Evolutionary conservation across 2,113 vertebrate genomes (phyloP).

Genomic region (Hiodon alosoides): DNA sequence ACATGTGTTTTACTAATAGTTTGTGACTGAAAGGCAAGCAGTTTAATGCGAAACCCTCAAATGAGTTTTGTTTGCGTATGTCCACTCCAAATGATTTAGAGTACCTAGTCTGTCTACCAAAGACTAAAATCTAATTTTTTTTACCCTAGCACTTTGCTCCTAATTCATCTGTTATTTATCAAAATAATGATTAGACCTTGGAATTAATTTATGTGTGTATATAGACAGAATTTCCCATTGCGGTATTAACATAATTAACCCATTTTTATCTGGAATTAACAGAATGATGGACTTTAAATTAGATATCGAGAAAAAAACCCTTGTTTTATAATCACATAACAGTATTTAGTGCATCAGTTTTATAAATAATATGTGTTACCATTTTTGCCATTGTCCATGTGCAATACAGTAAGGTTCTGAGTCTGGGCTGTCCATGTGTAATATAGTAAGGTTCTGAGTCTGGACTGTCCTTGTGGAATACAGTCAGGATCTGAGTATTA

Average conservation of each 20-base stretch:
- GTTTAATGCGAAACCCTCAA: constrained; percentile 44
- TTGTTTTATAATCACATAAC: constrained; percentile 2
- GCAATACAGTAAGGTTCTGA: background rate
- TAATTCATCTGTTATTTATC: constrained; percentile 56
- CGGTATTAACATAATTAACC: constrained; percentile 60
- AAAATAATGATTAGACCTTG: constrained; percentile 54
- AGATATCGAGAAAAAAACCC: constrained; percentile 13
- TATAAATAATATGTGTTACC: background rate
- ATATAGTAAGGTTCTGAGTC: too few species aligned
- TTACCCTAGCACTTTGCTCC: constrained; percentile 52
- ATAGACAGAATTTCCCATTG: constrained; percentile 56
- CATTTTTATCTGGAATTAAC: constrained; percentile 55
- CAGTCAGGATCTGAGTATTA: too few species aligned
- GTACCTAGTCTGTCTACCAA: constrained; percentile 41
- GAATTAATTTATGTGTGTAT: constrained; percentile 53
- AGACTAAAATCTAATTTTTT: constrained; percentile 23
- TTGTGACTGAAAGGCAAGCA: constrained; percentile 46
- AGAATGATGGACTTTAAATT: constrained; percentile 44
- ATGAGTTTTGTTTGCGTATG: constrained; percentile 47
- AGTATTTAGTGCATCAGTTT: background rate
- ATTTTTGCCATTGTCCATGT: background rate
- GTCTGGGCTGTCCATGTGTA: too few species aligned
- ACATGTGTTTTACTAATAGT: constrained; percentile 8
- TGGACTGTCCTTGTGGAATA: too few species aligned
- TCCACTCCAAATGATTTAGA: background rate